Percentiles rank a stretch among this genome's conserved stretches.
Evolutionary conservation across 2,888 invertebrate species (phyloP).

Genomic region (Isoperla grammatica): DNA sequence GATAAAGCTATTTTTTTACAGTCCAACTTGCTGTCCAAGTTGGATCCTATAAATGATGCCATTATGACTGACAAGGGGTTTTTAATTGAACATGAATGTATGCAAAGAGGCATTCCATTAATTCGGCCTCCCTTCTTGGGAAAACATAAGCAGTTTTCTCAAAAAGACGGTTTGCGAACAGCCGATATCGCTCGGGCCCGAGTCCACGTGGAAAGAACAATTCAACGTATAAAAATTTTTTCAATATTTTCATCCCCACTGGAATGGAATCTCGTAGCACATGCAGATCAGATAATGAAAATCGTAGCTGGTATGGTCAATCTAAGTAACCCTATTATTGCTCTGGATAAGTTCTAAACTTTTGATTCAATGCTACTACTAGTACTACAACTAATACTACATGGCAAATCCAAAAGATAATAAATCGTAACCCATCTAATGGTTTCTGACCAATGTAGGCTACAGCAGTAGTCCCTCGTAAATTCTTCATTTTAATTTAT

Average conservation of each 20-base stretch:
- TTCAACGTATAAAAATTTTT: conserved; percentile 28
- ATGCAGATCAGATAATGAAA: neutral
- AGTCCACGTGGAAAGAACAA: conserved; percentile 31
- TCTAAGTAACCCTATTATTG: neutral
- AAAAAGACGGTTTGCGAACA: conserved; percentile 21
- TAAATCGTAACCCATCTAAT: too few species aligned
- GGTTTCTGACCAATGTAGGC: too few species aligned
- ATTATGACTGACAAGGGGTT: too few species aligned
- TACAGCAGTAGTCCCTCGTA: too few species aligned
- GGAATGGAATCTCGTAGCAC: neutral
- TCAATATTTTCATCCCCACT: neutral
- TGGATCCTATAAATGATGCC: conserved; percentile 21
- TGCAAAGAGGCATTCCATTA: conserved; percentile 26
- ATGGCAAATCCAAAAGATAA: too few species aligned
- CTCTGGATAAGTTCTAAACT: conserved; percentile 4
- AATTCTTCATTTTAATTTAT: too few species aligned
- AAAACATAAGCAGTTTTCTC: conserved; percentile 24
- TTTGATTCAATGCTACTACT: too few species aligned
- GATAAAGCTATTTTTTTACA: conserved; percentile 23
- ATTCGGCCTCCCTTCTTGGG: conserved; percentile 28
- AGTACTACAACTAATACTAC: too few species aligned
- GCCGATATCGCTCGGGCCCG: conserved; percentile 27
- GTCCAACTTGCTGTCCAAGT: conserved; percentile 17
- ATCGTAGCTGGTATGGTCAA: neutral
- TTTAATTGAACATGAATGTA: too few species aligned